Percentiles rank a stretch among this genome's conserved stretches.
Conservation (phyloP, 1,140 invertebrate species). For the Tetragnatha versicolor region DNA sequence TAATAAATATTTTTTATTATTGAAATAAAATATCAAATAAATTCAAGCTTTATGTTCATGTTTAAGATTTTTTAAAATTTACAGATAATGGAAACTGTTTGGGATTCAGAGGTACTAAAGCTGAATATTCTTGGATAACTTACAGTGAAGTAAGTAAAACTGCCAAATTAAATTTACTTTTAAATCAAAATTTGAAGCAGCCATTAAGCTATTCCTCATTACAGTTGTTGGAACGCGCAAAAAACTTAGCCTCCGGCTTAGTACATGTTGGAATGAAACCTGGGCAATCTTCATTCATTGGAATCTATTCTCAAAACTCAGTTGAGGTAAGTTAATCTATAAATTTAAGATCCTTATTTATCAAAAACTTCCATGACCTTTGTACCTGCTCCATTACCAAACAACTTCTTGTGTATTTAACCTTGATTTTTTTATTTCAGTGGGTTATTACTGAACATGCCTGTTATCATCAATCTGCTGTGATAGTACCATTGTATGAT, state of each 20-base stretch:
- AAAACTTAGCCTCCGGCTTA: slow-evolving; percentile 90
- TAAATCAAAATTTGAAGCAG: not conserved
- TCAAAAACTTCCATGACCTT: too few species aligned
- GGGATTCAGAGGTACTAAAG: slow-evolving; percentile 85
- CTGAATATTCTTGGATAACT: slow-evolving; percentile 89
- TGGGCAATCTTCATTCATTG: slow-evolving; percentile 78
- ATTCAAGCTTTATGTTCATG: too few species aligned
- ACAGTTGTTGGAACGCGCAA: slow-evolving; percentile 75
- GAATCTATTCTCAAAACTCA: slow-evolving; percentile 94
- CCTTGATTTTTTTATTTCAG: slow-evolving; percentile 59
- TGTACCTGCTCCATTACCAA: too few species aligned
- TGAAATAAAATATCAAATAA: too few species aligned
- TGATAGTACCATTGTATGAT: slow-evolving; percentile 95
- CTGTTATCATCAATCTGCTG: slow-evolving; percentile 92
- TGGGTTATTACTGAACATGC: slow-evolving; percentile 96
- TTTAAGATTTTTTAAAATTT: too few species aligned
- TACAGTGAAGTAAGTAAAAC: slow-evolving; percentile 87
- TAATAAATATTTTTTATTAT: too few species aligned
- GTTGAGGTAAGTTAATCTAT: slow-evolving; percentile 72
- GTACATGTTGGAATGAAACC: slow-evolving; percentile 76
- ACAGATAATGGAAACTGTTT: slow-evolving; percentile 89
- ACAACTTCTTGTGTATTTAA: not conserved
- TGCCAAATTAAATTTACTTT: too few species aligned
- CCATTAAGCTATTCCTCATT: not conserved
- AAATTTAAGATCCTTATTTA: too few species aligned